Base-by-base conservation (phyloP, 2,888 invertebrate species). In the Emmelina monodactyla region DNA sequence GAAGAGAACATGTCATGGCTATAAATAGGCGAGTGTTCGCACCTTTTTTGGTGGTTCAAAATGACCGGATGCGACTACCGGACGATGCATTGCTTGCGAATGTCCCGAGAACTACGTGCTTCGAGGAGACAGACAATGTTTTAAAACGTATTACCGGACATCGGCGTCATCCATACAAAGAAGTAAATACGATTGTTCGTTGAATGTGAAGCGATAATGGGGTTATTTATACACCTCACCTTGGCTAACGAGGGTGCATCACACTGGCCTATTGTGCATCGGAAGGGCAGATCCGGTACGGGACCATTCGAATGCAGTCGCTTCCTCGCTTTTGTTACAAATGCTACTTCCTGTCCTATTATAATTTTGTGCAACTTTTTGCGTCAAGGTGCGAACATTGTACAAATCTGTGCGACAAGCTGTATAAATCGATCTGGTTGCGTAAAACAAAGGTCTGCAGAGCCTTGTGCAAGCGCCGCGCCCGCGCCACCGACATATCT, bases 391-490 rank as follows among this genome's bases (percentile, higher is more conserved):
- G n/a, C n/a, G n/a, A n/a, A n/a, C n/a, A n/a, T n/a, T n/a, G n/a
- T n/a, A n/a, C n/a, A n/a, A n/a, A n/a, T n/a, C n/a, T n/a, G 71
- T 65, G 71, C 71, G 72, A 71, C 68, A 64, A 63, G 67, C 69
- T 71, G 69, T 76, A 25, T 76, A 73, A 78, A 75, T 73, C 73
- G 75, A 78, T 73, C 71, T 59, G 59, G 72, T 79, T 79, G 78
- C 78, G 75, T 76, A 78, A 79, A 79, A 79, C 79, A 79, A 79
- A 79, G 79, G 78, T 79, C 78, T 78, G 75, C 67, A 64, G 71
- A 76, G 67, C 73, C 78, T 78, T 78, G 79, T 78, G 78, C 72
- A 79, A 78, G 75, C 75, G 70, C 70, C 70, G 70, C 73, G 73
- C 68, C 67, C 63, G 57, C 55, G 37, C 51, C 41, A 63, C 71